Conservation (phyloP, 2,888 invertebrate genomes). For the Eupithecia dodoneata region DNA sequence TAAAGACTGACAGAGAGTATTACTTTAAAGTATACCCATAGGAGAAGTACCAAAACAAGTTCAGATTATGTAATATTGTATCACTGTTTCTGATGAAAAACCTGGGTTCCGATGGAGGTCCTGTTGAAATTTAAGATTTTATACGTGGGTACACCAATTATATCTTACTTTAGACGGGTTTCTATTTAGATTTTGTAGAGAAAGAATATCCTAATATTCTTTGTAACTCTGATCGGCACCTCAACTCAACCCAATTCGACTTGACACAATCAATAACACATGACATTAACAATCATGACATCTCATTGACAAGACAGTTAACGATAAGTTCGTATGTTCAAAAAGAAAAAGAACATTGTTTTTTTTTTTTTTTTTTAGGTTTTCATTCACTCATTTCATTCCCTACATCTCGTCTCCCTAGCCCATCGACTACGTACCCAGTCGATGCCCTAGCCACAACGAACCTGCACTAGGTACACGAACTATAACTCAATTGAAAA, state of each 20-base stretch:
- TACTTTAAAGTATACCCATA: not conserved
- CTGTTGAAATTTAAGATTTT: not conserved
- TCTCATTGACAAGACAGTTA: no score
- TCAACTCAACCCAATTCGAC: conserved; percentile 14
- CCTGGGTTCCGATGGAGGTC: not conserved
- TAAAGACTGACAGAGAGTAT: not conserved
- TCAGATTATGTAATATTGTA: conserved; percentile 64
- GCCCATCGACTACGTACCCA: no score
- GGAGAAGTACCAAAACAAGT: conserved; percentile 46
- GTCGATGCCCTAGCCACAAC: no score
- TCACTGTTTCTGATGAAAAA: not conserved
- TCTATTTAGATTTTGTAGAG: conserved; percentile 14
- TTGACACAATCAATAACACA: not conserved
- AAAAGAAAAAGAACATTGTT: not conserved
- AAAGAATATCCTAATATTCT: conserved; percentile 6
- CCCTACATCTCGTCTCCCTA: no score
- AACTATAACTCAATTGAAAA: no score
- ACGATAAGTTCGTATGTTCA: no score
- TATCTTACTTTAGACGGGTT: conserved; percentile 38
- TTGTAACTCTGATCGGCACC: conserved; percentile 25
- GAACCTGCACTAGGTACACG: no score
- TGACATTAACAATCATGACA: not conserved
- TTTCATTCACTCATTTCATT: no score
- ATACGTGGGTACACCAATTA: not conserved
- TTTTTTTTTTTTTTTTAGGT: no score